Evolutionary conservation across 2,888 invertebrate genomes (phyloP).

Genomic region (Nemotelus pantherinus): DNA sequence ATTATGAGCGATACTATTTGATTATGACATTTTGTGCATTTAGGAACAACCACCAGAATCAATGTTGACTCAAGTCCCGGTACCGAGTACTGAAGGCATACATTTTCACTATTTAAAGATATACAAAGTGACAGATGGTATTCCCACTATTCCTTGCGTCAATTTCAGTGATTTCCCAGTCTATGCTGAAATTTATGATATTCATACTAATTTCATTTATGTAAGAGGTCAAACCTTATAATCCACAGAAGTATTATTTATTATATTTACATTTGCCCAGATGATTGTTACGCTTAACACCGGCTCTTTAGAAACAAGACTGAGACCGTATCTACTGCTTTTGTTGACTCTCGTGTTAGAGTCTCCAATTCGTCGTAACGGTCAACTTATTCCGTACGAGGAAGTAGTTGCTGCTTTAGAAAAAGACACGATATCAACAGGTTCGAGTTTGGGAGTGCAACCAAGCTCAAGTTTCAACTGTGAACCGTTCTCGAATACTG

Average conservation of each 20-base stretch:
- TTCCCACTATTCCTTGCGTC: constrained; percentile 66
- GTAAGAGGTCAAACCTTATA: constrained; percentile 68
- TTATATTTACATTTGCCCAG: constrained; percentile 63
- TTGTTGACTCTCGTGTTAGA: constrained; percentile 80
- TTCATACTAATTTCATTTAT: constrained; percentile 85
- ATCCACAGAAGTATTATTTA: neutral
- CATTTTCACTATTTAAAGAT: constrained; percentile 72
- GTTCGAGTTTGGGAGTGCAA: constrained; percentile 73
- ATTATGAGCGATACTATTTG: constrained; percentile 3
- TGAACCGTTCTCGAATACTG: constrained; percentile 76
- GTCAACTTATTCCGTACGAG: constrained; percentile 66
- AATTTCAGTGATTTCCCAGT: constrained; percentile 75
- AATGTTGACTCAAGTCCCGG: constrained; percentile 77
- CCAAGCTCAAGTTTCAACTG: constrained; percentile 70
- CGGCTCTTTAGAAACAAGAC: constrained; percentile 67
- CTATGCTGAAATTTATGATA: constrained; percentile 79
- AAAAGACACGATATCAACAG: constrained; percentile 75
- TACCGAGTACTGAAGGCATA: constrained; percentile 79
- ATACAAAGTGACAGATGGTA: constrained; percentile 57
- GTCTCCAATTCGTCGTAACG: constrained; percentile 70
- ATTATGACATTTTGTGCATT: constrained; percentile 49
- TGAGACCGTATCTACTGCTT: constrained; percentile 79
- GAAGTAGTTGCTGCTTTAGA: constrained; percentile 83
- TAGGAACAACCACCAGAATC: constrained; percentile 76
- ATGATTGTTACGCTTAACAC: constrained; percentile 79